phyloP scores from a whole-genome alignment of 2,888 invertebrate species.

The Chirona hameri region DNA sequence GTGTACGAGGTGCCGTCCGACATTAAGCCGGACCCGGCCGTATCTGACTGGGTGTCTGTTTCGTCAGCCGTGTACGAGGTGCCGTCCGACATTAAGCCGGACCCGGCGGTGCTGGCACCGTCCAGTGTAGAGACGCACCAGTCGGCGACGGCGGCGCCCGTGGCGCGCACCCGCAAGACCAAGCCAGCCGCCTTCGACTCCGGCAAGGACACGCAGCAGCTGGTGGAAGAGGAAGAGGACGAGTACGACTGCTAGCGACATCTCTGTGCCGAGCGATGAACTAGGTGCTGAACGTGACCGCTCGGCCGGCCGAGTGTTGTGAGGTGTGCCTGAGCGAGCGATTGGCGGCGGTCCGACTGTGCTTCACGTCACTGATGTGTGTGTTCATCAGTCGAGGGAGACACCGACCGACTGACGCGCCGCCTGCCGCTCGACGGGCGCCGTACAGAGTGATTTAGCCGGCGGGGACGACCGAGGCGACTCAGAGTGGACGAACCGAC shows the following conservation, averaged over 20 bases:
- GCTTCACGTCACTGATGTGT: too few relatives aligned
- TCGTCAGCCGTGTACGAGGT: conserved; percentile 23
- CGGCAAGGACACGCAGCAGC: conserved; percentile 84
- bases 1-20: too few relatives aligned
- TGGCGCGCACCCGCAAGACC: conserved; percentile 64
- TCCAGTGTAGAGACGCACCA: conserved; percentile 31
- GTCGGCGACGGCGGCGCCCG: background rate
- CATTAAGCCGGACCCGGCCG: too few relatives aligned
- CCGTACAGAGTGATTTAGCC: background rate
- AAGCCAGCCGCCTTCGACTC: conserved; percentile 79
- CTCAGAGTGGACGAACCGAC: too few relatives aligned
- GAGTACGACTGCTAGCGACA: conserved; percentile 48
- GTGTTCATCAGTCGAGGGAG: too few relatives aligned
- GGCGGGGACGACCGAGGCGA: too few relatives aligned
- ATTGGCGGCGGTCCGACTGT: background rate
- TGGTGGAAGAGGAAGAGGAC: conserved; percentile 69
- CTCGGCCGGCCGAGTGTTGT: background rate
- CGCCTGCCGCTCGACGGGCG: background rate
- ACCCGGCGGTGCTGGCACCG: conserved; percentile 37
- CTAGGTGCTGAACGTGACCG: background rate
- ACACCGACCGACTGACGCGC: too few relatives aligned
- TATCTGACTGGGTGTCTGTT: too few relatives aligned
- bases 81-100: conserved; percentile 35
- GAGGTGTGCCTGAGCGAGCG: background rate
- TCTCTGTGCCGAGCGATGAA: background rate